phyloP scores from a whole-genome alignment of 2,797 vertebrate species.

The Xyrichtys novacula region DNA sequence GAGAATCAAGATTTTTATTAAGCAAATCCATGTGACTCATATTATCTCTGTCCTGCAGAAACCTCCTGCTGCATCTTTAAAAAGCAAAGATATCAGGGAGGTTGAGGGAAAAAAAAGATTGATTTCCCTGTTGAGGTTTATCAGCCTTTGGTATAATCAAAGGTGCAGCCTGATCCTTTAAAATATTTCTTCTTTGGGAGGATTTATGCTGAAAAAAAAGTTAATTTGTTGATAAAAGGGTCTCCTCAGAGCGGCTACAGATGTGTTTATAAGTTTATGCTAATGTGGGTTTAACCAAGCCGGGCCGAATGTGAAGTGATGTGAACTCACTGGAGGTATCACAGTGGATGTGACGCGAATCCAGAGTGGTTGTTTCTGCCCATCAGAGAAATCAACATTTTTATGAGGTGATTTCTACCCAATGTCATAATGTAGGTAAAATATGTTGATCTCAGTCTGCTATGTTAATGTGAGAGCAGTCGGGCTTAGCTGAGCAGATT shows the following conservation, averaged over 20 bases:
- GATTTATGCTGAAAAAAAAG: slow-evolving; percentile 18
- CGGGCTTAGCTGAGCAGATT: slow-evolving; percentile 69
- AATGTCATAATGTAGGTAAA: slow-evolving; percentile 64
- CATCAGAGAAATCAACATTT: slow-evolving; percentile 77
- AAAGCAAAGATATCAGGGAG: slow-evolving; percentile 23
- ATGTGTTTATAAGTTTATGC: slow-evolving; percentile 63
- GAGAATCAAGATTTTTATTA: slow-evolving; percentile 60
- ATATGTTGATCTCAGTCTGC: slow-evolving; percentile 71
- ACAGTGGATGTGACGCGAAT: slow-evolving; percentile 38
- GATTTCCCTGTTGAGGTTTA: slow-evolving; percentile 62
- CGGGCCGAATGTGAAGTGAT: slow-evolving; percentile 37
- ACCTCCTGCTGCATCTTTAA: slow-evolving; percentile 31
- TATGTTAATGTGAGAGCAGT: slow-evolving; percentile 69
- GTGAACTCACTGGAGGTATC: slow-evolving; percentile 49
- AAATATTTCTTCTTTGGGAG: slow-evolving; percentile 18
- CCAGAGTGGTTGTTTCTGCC: slow-evolving; percentile 38
- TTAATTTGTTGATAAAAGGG: slow-evolving; percentile 53
- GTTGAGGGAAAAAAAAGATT: slow-evolving; percentile 31
- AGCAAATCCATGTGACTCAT: slow-evolving; percentile 49
- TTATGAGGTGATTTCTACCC: slow-evolving; percentile 69
- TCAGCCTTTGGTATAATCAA: slow-evolving; percentile 35
- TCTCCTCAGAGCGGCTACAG: slow-evolving; percentile 44
- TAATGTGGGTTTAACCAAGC: slow-evolving; percentile 59
- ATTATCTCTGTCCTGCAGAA: slow-evolving; percentile 49
- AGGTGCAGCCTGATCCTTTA: slow-evolving; percentile 34